Base-by-base conservation (phyloP, 2,888 invertebrate genomes). In the Dryococelus australis region DNA sequence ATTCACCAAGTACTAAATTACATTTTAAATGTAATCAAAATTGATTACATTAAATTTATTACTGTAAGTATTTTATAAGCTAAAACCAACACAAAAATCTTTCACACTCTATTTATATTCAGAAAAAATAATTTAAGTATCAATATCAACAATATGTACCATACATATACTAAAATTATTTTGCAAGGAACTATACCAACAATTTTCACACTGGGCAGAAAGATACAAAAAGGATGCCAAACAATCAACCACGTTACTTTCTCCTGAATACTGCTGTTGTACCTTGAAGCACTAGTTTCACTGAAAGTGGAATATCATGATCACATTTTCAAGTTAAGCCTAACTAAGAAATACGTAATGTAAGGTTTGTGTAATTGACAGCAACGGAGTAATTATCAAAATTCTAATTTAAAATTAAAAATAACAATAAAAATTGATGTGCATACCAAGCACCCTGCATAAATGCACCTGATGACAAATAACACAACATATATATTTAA, bases 61-160 rank as follows among this genome's bases (percentile, higher is more conserved):
- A 24, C 16, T 24, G 8, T 65, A 65, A 65, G 65, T 65, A 65
- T 65, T 24, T 24, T n/a, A 24, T 65, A n/a, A 10, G 20, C 65
- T 65, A 65, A 65, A 65, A 65, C 20, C 65, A 65, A 24, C 65
- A 65, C 20, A 16, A 65, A 10, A 65, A 65, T 16, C n/a, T 24
- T 65, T 24, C 65, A 65, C 65, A 65, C 0, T 12, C 24, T 65
- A 65, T 65, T 65, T 65, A 65, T 65, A n/a, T 65, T 65, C 65
- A 65, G 13, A 65, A 65, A 65, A 65, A 65, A 65, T 65, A 65
- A 65, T 65, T 65, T 65, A 65, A 65, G 65, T 65, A 65, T 65
- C 65, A 65, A 65, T 65, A 65, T 65, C n/a, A 65, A 65, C 65
- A 65, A n/a, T 65, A 65, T 65, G 65, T 65, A 65, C 10, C 65